Evolutionary conservation across 2,888 invertebrate species (phyloP), one percentile per base, ranked within the genome.

Genomic region (Helicoverpa assulta): DNA sequence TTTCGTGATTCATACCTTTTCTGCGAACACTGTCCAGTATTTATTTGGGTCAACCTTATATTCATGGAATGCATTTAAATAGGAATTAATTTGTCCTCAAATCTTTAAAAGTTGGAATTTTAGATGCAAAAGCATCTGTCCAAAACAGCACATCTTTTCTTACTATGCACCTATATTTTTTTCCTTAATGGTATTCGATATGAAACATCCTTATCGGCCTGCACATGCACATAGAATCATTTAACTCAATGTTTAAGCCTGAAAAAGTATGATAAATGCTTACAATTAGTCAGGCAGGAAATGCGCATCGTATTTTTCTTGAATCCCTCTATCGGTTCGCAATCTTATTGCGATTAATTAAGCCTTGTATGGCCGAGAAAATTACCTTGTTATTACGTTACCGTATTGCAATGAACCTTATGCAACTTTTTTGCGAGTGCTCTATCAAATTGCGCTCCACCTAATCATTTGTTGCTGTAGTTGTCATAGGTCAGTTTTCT

Each of bases 401-500:
- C 81, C 75, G 67, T 70, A 72, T 77, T 68, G 79, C 79, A 77
- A 64, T 79, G 76, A 55, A 71, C 63, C 83, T 91, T 92, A 88
- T 89, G 91, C 88, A 92, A 92, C 84, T 86, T 90, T 92, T 92
- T 89, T 87, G 87, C 85, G 79, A 85, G 83, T 81, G 83, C 82
- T 81, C 89, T 91, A 91, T 89, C 86, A 86, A 83, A 85, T 87
- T 85, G 84, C 92, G 79, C 67, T 83, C 86, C 86, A 86, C 81
- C 87, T 85, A 81, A 88, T 88, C 83, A 84, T 85, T 85, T 84
- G 88, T 76, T 85, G 85, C 68, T 73, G 86, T 86, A 85, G 88
- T 94, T 94, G 92, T 81, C 91, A 89, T 93, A 95, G 95, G 95
- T 95, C 94, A 94, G 94, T 93, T 78, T 78, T 81, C 83, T 91